A percentile compares a stretch with the other conserved stretches of the same genome.
Conservation (phyloP, 2,797 vertebrate genomes). For the Onychomys leucogaster region DNA sequence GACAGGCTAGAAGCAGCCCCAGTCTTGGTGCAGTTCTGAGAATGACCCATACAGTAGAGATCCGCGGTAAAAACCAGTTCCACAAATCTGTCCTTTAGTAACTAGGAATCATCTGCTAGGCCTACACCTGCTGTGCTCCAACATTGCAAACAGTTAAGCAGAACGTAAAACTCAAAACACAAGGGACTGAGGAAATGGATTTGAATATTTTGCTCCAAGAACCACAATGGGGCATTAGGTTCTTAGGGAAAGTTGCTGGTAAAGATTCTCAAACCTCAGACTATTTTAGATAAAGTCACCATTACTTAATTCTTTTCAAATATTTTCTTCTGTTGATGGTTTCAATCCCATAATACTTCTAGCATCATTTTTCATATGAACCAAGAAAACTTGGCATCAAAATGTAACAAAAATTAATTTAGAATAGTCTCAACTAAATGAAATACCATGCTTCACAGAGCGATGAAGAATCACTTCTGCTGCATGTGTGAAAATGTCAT, state of each 20-base stretch:
- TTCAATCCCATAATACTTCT: not conserved
- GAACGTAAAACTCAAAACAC: not conserved
- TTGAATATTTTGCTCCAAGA: too few species aligned
- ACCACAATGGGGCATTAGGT: not conserved
- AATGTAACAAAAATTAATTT: conserved; percentile 56
- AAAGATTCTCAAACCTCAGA: not conserved
- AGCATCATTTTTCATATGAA: conserved; percentile 14
- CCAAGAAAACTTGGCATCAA: not conserved
- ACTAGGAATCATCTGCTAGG: not conserved
- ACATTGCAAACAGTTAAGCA: not conserved
- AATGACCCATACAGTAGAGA: accelerated
- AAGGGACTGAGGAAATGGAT: not conserved
- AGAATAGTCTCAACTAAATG: conserved; percentile 40
- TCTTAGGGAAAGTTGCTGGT: not conserved
- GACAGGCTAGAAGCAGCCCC: not conserved
- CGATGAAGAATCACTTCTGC: not conserved
- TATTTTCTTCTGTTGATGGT: not conserved
- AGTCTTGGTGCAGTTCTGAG: not conserved
- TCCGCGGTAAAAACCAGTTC: not conserved
- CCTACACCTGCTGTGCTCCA: not conserved
- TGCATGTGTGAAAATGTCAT: not conserved
- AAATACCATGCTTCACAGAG: conserved; percentile 9
- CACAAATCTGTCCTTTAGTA: accelerated
- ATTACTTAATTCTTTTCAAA: conserved; percentile 25
- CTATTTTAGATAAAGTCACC: not conserved